Evolutionary conservation across 2,113 vertebrate genomes (phyloP), one percentile per base, ranked within the genome.

Genomic region (Cynoglossus semilaevis): DNA sequence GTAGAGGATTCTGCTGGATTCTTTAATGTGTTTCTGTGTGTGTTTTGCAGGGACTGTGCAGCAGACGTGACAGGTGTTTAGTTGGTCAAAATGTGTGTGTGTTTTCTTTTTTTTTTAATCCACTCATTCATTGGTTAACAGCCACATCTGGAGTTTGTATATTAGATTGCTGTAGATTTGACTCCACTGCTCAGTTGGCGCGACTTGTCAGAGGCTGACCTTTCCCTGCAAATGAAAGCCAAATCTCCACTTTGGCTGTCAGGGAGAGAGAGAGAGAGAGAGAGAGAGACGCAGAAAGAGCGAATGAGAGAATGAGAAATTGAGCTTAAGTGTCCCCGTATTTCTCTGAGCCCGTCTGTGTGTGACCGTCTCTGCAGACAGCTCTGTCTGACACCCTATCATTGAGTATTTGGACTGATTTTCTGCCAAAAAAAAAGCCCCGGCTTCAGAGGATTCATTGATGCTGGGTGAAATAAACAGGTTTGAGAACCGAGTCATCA

Each of bases 361-460:
- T 74, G 58, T 57, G 48, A 14, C 22, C 12, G 15, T 54, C 51
- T 17, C 51, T 37, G 29, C 43, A 71, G 63, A 79, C 73, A 59
- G 60, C 60, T 76, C 48, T 52, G 53, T 37, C 72, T 71, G 59
- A 58, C 65, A 62, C 41, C 57, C 40, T 34, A 58, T 68, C 59
- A 42, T n/a, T 57, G 47, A 70, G 72, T 60, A 41, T 69, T 76
- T 74, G 76, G 79, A 78, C 60, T 22, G 45, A 47, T 64, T 71
- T 1, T 11, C 55, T 60, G 74, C 74, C 76, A 76, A 43, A 43
- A n/a, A n/a, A n/a, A n/a, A 47, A 69, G 55, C 73, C 58, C 54
- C 76, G 77, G 79, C 79, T 79, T 76, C 67, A 62, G 71, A 66
- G 76, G 78, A 81, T 77, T 65, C 15, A 12, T 38, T 42, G 41